These are phyloP conservation scores for Aethina tumida DNA, from an alignment of 1,140 invertebrate species.

Conservation along the genomic window DNA sequence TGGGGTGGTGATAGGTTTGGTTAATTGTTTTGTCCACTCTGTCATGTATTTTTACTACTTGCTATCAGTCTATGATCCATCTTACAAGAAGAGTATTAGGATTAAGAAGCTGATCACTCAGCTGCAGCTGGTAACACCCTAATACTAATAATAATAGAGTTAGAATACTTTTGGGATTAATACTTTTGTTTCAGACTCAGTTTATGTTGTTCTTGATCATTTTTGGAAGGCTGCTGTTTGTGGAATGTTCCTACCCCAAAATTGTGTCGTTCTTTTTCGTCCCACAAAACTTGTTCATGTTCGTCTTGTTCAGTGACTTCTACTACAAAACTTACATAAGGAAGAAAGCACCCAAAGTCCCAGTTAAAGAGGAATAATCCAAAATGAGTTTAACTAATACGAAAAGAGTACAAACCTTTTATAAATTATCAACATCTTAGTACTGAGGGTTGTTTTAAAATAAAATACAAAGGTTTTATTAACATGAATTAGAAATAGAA, in stretches of 20 bases:
- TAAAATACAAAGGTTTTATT: too few species aligned
- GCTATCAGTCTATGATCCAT: conserved; percentile 49
- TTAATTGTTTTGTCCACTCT: conserved; percentile 69
- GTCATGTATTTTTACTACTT: conserved; percentile 77
- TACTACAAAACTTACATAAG: conserved; percentile 68
- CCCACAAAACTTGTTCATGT: conserved; percentile 62
- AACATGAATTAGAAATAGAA: too few species aligned
- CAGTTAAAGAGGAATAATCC: too few species aligned
- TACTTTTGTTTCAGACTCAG: conserved; percentile 48
- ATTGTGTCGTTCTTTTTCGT: conserved; percentile 46
- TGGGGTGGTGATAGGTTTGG: conserved; percentile 45
- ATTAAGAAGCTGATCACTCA: conserved; percentile 70
- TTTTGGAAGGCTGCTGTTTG: conserved; percentile 51
- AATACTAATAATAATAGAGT: too few species aligned
- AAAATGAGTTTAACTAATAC: too few species aligned
- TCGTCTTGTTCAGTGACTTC: conserved; percentile 74
- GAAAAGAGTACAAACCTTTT: too few species aligned
- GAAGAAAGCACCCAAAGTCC: conserved; percentile 33
- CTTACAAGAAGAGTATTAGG: conserved; percentile 52
- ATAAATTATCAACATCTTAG: too few species aligned
- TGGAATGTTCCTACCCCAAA: conserved; percentile 60
- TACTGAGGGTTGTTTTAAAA: too few species aligned
- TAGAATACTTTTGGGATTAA: not conserved
- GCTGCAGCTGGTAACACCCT: conserved; percentile 54
- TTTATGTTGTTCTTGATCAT: conserved; percentile 61